Evolutionary conservation across 2,888 invertebrate genomes (phyloP), one percentile per base, ranked within the genome.

Genomic region (Xestia c-nigrum): DNA sequence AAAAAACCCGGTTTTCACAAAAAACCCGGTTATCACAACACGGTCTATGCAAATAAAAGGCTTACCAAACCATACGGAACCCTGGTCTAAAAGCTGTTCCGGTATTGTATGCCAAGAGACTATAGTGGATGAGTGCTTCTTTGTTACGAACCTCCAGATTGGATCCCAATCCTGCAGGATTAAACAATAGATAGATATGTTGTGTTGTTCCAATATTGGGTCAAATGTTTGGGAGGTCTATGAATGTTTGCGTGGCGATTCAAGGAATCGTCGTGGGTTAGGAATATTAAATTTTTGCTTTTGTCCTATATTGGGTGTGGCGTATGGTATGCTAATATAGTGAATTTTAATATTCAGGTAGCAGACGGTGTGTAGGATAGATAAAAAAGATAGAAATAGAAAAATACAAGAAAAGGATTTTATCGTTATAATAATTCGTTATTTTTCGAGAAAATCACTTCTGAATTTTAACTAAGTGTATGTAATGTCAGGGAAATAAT

Each of bases 101-200:
- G 7, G 43, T 79, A 83, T 75, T 78, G 79, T 78, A 55, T 72
- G 61, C 79, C n/a, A 70, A 64, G 67, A 76, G 76, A 68, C 69
- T 74, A 69, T 81, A 72, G 59, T 76, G 67, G 73, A 59, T 40
- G 72, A 73, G 55, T 72, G 63, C 52, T 83, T 83, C 84, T 85
- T 84, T 83, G 86, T 83, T 64, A 61, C 63, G 63, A 63, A 63
- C 69, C 72, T 77, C 72, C 38, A 85, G 79, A 84, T 85, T 84
- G 79, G 68, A 81, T 85, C 77, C 14, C 55, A 79, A 79, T 82
- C 79, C 79, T 65, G 57, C 40, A 31, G 74, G 75, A 83, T 82
- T 83, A 74, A 63, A 72, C 64, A 74, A 78, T 76, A 72, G 55
- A 71, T 40, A 67, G 70, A 16, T 72, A 69, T 64, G 19, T 63